Conservation (phyloP, 2,797 vertebrate genomes). For the Myiotriccus ornatus region DNA sequence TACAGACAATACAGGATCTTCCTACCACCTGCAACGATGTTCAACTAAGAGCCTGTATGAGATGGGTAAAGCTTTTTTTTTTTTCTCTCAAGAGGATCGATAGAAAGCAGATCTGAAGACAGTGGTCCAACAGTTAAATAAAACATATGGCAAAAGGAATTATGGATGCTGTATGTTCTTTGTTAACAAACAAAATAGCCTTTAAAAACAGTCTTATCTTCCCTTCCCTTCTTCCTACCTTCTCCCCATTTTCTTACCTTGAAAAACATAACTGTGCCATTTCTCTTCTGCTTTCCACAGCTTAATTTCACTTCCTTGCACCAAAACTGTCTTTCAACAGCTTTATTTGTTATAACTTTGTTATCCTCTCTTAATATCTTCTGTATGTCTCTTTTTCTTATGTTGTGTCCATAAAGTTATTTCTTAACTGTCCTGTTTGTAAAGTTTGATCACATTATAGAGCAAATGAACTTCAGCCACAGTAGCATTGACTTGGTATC, state of each 20-base stretch:
- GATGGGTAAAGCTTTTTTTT: not conserved
- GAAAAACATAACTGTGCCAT: not conserved
- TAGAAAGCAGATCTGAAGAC: not conserved
- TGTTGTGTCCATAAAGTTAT: not conserved
- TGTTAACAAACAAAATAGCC: not conserved
- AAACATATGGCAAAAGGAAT: not conserved
- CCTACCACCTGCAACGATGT: not conserved
- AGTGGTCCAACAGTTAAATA: not conserved
- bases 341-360: not conserved
- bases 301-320: not conserved
- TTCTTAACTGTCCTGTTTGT: not conserved
- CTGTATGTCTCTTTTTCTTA: not conserved
- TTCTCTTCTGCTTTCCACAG: not conserved
- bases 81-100: not conserved
- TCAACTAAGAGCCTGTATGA: not conserved
- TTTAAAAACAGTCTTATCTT: not conserved
- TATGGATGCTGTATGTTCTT: not conserved
- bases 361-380: not conserved
- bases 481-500: not conserved
- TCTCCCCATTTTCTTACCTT: not conserved
- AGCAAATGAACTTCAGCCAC: not conserved
- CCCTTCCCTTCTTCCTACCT: not conserved
- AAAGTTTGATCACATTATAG: not conserved
- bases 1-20: not conserved
- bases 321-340: not conserved